Base-by-base conservation (phyloP, 2,797 vertebrate species). In the Anguilla marmorata region DNA sequence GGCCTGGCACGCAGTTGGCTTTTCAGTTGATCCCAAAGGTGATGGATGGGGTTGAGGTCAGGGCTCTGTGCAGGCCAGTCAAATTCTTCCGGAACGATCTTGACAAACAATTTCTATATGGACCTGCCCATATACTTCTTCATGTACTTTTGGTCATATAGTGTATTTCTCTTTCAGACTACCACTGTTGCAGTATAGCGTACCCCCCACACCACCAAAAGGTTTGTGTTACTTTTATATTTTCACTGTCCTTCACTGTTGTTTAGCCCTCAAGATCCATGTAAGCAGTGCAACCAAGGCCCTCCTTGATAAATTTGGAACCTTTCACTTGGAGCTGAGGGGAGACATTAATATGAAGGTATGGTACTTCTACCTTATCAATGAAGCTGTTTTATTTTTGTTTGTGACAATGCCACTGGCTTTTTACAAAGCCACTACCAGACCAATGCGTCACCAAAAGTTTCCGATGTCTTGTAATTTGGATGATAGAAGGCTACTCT, bases 271-370 rank as follows among this genome's bases (percentile, higher is more conserved):
- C 86, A 93, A 88, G 86, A 93, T 93, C 88, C 93, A 93, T 56
- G 87, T 93, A 30, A 92, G 92, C 91, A 89, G 90, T 82, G 89
- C 90, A 11, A 92, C 92, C 11, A 93, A 93, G 84, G 89, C 76
- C 82, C 91, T 93, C 6, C 90, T 93, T 74, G 92, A 92, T 85
- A 92, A 86, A 45, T 92, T 93, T 60, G 41, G 79, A 58, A 89
- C 74, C 8, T 93, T 93, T 85, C 87, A n/a, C 86, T 91, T 88
- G 80, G 90, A 93, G 82, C 89, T 91, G 9, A 89, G 92, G 88
- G 92, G 92, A 76, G 90, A 93, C 52, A 86, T 93, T 33, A 88
- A 88, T 60, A 90, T 93, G 82, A 92, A 93, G 92, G 91, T 92
- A 90, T 3, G 54, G 54, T 76, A 74, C 21, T 50, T 24, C 27